Evolutionary conservation across 2,797 vertebrate species (phyloP), one percentile per base, ranked within the genome.

Genomic region (Monodelphis domestica): DNA sequence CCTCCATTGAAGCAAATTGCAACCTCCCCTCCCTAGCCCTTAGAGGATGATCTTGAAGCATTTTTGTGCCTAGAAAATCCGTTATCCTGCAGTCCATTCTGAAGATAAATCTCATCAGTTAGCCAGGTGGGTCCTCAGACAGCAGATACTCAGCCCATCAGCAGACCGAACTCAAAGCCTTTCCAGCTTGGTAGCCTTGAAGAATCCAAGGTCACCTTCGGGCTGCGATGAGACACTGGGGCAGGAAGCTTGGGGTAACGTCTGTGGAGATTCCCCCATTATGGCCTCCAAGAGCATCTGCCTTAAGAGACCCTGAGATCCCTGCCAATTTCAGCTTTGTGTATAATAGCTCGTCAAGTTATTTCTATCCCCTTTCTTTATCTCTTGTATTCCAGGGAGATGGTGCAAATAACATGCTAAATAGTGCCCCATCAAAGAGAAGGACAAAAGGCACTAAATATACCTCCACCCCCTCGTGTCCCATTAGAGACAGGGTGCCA

Each of bases 401-500:
- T 5, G 52, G 52, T 52, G 24, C 53, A 56, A 54, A 54, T 92
- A 33, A 30, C 87, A 52, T 54, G 15, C 51, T 91, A 57, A 87
- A 0, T 0, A 1, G 15, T 14, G 29, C 55, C 53, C 24, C 70
- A 45, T 30, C 90, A 45, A 53, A 53, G 54, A 12, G 45, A 90
- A 93, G 38, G 29, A 54, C 38, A 9, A 0, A 28, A 38, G 0
- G 0, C 4, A 0, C 70, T 45, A 45, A 78, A 78, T 78, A 78
- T 78, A 30, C 54, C 29, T 54, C 29, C 0, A 0, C 2, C 7
- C 9, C 5, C 3, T 1, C 0, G 0, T 0, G 1, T 50, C 38
- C 90, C 30, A n/a, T 78, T 91, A 91, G 12, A 45, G 89, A 92
- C 51, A 84, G 55, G 59, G 5, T 84, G 54, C 55, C 17, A 70